A percentile compares a stretch with the other conserved stretches of the same genome.
phyloP scores from a whole-genome alignment of 2,113 vertebrate genomes.

The Pimephales promelas region DNA sequence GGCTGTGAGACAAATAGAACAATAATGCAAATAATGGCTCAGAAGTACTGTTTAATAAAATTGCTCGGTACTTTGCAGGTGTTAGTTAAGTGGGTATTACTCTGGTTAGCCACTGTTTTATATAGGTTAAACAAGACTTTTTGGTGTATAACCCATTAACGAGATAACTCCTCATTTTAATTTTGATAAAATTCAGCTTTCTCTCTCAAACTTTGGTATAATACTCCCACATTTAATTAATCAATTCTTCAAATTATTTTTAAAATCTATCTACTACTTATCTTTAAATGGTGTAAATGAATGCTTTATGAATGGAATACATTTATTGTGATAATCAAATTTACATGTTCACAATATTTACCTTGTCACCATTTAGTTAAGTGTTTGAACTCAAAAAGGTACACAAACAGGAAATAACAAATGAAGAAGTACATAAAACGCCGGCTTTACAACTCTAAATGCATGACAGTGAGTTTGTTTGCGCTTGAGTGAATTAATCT shows the following conservation, averaged over 20 bases:
- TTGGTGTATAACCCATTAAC: too few relatives aligned
- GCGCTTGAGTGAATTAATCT: background rate
- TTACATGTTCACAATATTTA: background rate
- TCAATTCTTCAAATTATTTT: background rate
- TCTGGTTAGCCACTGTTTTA: background rate
- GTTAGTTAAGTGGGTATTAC: background rate
- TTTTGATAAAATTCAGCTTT: background rate
- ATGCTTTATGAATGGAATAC: background rate
- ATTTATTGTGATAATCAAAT: background rate
- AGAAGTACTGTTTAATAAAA: conserved; percentile 3
- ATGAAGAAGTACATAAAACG: background rate
- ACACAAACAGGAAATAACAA: background rate
- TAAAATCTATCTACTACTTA: background rate
- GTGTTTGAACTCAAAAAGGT: too few relatives aligned
- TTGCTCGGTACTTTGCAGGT: background rate
- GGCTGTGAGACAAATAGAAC: conserved; percentile 14
- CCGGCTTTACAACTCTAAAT: background rate
- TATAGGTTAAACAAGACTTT: too few relatives aligned
- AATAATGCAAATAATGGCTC: background rate
- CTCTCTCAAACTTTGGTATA: background rate
- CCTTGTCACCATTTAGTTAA: background rate
- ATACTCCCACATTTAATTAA: background rate
- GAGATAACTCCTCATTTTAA: too few relatives aligned
- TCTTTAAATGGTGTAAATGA: background rate
- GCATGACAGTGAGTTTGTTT: background rate